phyloP scores from a whole-genome alignment of 2,888 invertebrate species.

The Xanthia togata region DNA sequence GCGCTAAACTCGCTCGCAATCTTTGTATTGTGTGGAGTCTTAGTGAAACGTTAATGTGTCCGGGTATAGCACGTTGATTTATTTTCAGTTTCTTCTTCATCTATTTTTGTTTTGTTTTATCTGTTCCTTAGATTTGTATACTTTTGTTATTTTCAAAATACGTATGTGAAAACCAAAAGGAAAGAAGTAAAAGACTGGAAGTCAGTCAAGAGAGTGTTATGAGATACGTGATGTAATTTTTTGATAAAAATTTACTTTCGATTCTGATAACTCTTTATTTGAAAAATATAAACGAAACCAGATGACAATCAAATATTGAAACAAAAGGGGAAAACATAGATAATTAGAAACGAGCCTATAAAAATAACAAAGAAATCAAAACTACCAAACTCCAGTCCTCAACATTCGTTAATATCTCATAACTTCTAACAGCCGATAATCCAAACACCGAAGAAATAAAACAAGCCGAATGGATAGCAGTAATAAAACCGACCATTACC shows the following conservation, averaged over 20 bases:
- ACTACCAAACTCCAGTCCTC: conserved; percentile 25
- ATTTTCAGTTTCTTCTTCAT: conserved; percentile 25
- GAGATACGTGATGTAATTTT: neutral
- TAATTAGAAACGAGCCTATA: conserved; percentile 8
- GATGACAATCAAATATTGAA: neutral
- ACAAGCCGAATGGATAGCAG: conserved; percentile 78
- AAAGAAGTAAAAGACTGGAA: too few relatives aligned
- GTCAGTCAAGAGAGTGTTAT: neutral
- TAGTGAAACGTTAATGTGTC: conserved; percentile 48
- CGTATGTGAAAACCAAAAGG: neutral
- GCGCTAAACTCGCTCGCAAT: conserved; percentile 42
- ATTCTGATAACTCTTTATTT: neutral
- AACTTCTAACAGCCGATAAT: conserved; percentile 77
- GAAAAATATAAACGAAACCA: neutral
- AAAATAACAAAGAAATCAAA: conserved; percentile 31
- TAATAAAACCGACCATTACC: conserved; percentile 76
- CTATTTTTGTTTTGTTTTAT: conserved; percentile 19
- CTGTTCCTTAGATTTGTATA: neutral
- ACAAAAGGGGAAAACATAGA: neutral
- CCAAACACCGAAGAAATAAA: conserved; percentile 81
- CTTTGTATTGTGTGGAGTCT: conserved; percentile 51
- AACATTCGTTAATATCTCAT: conserved; percentile 69
- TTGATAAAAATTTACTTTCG: neutral
- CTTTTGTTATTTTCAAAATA: neutral
- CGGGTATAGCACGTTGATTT: conserved; percentile 40